Percentiles rank a stretch among this genome's conserved stretches.
Conservation (phyloP, 2,113 vertebrate genomes). For the Gadus chalcogrammus region DNA sequence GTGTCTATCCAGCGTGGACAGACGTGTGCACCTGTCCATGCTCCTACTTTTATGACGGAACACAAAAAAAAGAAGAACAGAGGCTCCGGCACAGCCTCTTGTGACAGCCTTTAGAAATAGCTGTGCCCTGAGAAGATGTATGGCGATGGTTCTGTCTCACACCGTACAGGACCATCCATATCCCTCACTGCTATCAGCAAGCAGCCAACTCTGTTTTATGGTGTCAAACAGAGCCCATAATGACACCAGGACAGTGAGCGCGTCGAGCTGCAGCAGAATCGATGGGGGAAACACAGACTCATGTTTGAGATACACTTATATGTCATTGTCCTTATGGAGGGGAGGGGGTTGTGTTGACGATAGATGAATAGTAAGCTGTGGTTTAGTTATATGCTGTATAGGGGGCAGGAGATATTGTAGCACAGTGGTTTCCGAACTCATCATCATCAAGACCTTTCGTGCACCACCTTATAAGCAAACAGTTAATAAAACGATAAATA, state of each 20-base stretch:
- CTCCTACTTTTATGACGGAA: not conserved
- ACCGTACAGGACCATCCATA: conserved; percentile 51
- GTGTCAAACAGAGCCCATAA: conserved; percentile 49
- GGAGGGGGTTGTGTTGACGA: not conserved
- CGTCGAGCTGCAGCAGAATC: conserved; percentile 43
- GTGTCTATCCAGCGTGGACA: not conserved
- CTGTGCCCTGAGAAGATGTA: conserved; percentile 49
- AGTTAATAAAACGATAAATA: no score
- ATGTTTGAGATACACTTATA: conserved; percentile 51
- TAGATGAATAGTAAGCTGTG: no score
- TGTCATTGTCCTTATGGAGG: conserved; percentile 49
- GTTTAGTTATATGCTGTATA: no score
- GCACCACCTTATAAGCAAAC: no score
- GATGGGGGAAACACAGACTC: conserved; percentile 48
- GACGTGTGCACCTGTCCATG: not conserved
- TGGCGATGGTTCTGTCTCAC: conserved; percentile 36
- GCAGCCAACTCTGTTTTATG: conserved; percentile 56
- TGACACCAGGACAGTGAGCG: conserved; percentile 39
- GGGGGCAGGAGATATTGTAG: no score
- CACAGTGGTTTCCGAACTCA: no score
- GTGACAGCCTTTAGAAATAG: conserved; percentile 39
- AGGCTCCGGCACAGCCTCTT: not conserved
- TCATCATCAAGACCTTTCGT: no score
- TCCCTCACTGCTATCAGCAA: conserved; percentile 56
- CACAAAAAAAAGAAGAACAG: conserved; percentile 11